Evolutionary conservation across 2,797 vertebrate genomes (phyloP).

Genomic region (Austrolebias charrua): DNA sequence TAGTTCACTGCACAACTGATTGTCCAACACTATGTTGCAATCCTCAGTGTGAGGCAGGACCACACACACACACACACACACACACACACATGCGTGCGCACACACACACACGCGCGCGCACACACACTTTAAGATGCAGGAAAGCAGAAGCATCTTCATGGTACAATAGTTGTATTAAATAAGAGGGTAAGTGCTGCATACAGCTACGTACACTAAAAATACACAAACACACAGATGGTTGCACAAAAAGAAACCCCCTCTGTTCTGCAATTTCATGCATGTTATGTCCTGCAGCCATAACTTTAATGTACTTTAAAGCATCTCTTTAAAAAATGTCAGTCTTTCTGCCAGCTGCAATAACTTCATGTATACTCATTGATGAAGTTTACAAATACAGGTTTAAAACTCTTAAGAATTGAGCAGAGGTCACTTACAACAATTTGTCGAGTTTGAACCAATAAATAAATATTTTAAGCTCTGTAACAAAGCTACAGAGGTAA

Average conservation of each 20-base stretch:
- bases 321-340: neutral
- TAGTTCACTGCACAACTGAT: conserved; percentile 63
- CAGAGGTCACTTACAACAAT: neutral
- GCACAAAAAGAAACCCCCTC: too few species aligned
- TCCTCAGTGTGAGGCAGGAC: conserved; percentile 41
- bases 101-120: conserved; percentile 7
- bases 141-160: conserved; percentile 56
- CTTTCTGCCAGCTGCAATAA: neutral
- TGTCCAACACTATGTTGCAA: conserved; percentile 46
- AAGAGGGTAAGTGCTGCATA: too few species aligned
- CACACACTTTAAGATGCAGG: conserved; percentile 10
- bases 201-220: too few species aligned
- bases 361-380: too few species aligned
- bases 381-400: neutral
- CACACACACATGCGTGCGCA: neutral
- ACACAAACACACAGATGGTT: too few species aligned
- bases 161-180: conserved; percentile 1
- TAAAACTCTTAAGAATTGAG: neutral
- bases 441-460: neutral
- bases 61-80: neutral
- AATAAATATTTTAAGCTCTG: neutral
- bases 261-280: neutral
- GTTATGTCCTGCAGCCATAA: neutral
- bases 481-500: too few species aligned
- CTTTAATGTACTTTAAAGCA: neutral